Percentiles rank a stretch among this genome's conserved stretches.
These are phyloP conservation scores for Epirrita christyi DNA, from an alignment of 2,888 invertebrate genomes.

Conservation along the genomic window DNA sequence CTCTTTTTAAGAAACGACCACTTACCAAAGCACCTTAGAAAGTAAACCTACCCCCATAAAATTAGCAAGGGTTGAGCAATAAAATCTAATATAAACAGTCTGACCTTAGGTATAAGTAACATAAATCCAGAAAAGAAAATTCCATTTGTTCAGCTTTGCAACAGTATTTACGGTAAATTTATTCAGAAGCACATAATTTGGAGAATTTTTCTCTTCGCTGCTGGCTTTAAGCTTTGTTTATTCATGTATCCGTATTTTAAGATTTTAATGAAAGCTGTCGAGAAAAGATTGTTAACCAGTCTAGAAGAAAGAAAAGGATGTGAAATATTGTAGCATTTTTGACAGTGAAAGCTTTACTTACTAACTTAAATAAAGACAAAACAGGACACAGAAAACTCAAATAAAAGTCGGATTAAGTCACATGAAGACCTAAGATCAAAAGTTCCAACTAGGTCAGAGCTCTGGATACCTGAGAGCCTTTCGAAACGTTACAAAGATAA, in stretches of 20 bases:
- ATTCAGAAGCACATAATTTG: constrained; percentile 36
- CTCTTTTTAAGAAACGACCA: constrained; percentile 10
- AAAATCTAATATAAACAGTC: constrained; percentile 33
- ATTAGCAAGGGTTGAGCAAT: constrained; percentile 35
- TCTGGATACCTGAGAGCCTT: constrained; percentile 9
- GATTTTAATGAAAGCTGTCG: constrained; percentile 17
- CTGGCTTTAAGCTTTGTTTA: constrained; percentile 19
- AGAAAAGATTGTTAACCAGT: constrained; percentile 4
- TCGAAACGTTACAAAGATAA: constrained; percentile 16
- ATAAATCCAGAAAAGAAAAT: constrained; percentile 35
- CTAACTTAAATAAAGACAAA: neutral
- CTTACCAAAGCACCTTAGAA: constrained; percentile 12
- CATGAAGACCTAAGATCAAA: constrained; percentile 8
- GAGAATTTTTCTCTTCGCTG: constrained; percentile 16
- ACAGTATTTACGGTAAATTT: constrained; percentile 37
- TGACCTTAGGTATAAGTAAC: constrained; percentile 33
- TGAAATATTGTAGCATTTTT: too few species aligned
- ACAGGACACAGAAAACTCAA: neutral
- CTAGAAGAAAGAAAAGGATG: neutral
- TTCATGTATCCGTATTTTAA: constrained; percentile 23
- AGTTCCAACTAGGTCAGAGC: constrained; percentile 19
- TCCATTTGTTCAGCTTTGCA: constrained; percentile 31
- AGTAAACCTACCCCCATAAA: constrained; percentile 28
- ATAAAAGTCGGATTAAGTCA: neutral
- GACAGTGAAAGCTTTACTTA: too few species aligned